Conservation (phyloP, 2,888 invertebrate genomes). For the Eumerus sabulonum region DNA sequence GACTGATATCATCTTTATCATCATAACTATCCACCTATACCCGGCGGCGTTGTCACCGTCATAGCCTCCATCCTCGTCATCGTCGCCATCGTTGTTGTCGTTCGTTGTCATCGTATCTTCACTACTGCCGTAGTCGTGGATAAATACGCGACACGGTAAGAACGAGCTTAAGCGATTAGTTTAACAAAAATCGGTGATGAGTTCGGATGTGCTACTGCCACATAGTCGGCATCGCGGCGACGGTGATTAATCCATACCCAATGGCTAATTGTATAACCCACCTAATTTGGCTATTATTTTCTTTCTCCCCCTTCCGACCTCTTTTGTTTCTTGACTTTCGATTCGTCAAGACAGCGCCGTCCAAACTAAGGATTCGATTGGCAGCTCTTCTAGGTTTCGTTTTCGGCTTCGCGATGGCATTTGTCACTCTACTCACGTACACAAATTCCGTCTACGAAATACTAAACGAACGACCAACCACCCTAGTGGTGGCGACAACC, state of each 20-base stretch:
- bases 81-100: no score
- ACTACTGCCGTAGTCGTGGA: background rate
- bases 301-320: no score
- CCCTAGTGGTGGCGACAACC: constrained; percentile 42
- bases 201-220: constrained; percentile 56
- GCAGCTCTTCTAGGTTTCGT: constrained; percentile 72
- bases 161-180: constrained; percentile 45
- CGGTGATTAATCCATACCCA: constrained; percentile 50
- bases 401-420: constrained; percentile 73
- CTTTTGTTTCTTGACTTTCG: background rate
- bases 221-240: constrained; percentile 50
- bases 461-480: constrained; percentile 54
- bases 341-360: constrained; percentile 44
- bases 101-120: no score
- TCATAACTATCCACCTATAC: no score
- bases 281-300: no score
- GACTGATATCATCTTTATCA: no score
- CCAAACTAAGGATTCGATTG: constrained; percentile 69
- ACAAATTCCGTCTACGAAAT: constrained; percentile 54
- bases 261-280: constrained; percentile 4
- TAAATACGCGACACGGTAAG: constrained; percentile 13
- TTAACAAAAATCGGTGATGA: constrained; percentile 60
- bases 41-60: background rate
- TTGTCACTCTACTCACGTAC: constrained; percentile 71
- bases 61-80: background rate